Evolutionary conservation across 2,797 vertebrate species (phyloP), one percentile per base, ranked within the genome.

Genomic region (Monodelphis domestica): DNA sequence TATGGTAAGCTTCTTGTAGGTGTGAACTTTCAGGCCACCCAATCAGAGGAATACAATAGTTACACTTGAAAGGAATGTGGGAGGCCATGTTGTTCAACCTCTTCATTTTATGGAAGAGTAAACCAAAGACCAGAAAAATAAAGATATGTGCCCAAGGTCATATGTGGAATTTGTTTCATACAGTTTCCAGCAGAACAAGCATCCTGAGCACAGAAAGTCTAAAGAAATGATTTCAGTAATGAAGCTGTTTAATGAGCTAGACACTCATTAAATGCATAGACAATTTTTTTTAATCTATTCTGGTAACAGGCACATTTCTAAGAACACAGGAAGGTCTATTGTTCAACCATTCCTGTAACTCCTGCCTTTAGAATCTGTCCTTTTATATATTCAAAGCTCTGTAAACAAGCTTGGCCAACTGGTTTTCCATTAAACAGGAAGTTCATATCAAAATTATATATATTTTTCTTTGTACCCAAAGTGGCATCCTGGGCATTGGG

Each of bases 391-490:
- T 11, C 70, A 84, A 84, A 84, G 38, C n/a, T 11, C 87, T 38
- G 91, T 17, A 93, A 52, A 90, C 93, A 96, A 50, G 55, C 91
- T 17, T 29, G 87, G 89, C 38, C 38, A 94, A 59, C 63, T 91
- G 70, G 26, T 87, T 54, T 96, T 54, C 63, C 55, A 57, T 14
- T 70, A 95, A 96, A 52, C 38, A 24, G 52, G 14, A 21, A 50
- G 54, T 52, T 87, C 50, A 89, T 26, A 87, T 87, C 94, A 93
- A 97, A 97, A 54, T 45, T 50, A 78, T 53, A 88, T 53, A 5
- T 90, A 29, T 78, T 30, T 51, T 53, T 57, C 51, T 45, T 70
- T 33, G 89, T 4, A 52, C 2, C 53, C 90, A 26, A 12, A 94
- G 33, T 63, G n/a, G 90, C 54, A 89, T 87, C 59, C 30, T 95